Conservation (phyloP, 2,113 vertebrate species). For the Chaenocephalus aceratus region DNA sequence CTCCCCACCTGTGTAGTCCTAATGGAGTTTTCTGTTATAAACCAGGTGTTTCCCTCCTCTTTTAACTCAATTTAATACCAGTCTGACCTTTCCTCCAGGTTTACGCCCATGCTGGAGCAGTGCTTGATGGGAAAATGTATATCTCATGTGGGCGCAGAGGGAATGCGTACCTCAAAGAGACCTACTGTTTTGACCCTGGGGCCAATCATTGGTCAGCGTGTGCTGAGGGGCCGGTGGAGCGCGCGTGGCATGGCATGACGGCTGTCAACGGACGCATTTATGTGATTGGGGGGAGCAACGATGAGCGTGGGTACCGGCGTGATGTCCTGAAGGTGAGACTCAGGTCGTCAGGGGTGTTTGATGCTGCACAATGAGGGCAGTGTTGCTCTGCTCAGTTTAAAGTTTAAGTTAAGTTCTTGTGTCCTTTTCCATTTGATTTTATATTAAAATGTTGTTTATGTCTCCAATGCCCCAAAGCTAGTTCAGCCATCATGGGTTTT, state of each 20-base stretch:
- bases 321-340: conserved; percentile 92
- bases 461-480: too few species aligned
- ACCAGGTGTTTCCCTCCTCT: not conserved
- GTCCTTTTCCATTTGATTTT: too few species aligned
- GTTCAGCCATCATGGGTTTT: too few species aligned
- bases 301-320: conserved; percentile 88
- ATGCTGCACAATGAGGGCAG: not conserved
- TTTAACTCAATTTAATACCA: not conserved
- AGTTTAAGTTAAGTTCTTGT: not conserved
- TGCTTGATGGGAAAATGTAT: conserved; percentile 91
- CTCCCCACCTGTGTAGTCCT: not conserved
- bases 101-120: conserved; percentile 92
- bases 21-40: not conserved
- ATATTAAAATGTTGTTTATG: too few species aligned
- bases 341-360: not conserved
- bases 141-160: conserved; percentile 92
- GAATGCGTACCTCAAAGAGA: conserved; percentile 90
- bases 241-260: conserved; percentile 96
- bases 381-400: too few species aligned
- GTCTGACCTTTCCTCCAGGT: conserved; percentile 82
- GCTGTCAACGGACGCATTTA: conserved; percentile 88
- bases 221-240: conserved; percentile 88
- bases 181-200: conserved; percentile 89
- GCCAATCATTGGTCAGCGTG: conserved; percentile 86
- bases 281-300: conserved; percentile 95